Conservation (phyloP, 2,888 invertebrate species). For the Ceriagrion tenellum region DNA sequence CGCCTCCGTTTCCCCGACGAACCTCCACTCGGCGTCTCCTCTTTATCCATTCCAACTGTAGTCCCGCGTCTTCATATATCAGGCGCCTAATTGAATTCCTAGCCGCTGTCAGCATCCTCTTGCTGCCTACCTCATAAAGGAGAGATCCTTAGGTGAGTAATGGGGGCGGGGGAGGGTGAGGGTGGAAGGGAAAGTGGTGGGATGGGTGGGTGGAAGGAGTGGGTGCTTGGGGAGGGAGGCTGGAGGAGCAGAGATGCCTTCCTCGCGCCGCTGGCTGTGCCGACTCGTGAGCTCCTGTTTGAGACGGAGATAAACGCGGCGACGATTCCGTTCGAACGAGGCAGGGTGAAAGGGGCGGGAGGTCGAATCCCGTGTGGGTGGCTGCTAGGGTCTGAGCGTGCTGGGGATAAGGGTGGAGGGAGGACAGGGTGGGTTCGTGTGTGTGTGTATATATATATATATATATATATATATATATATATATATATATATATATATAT, state of each 20-base stretch:
- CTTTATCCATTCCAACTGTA: constrained; percentile 40
- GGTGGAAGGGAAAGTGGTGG: not conserved
- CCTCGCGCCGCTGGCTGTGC: not conserved
- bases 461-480: too few relatives aligned
- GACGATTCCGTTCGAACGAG: not conserved
- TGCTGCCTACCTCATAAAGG: constrained; percentile 50
- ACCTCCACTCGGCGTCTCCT: not conserved
- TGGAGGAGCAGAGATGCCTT: not conserved
- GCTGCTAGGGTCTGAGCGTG: not conserved
- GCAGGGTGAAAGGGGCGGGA: not conserved
- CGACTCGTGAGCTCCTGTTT: not conserved
- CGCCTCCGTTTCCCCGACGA: not conserved
- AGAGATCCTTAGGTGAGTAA: constrained; percentile 37
- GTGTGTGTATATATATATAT: too few relatives aligned
- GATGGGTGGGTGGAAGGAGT: too few relatives aligned
- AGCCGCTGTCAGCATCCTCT: constrained; percentile 48
- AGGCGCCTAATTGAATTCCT: constrained; percentile 52
- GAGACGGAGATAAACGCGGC: constrained; percentile 1
- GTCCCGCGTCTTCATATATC: constrained; percentile 45
- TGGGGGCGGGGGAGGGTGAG: not conserved
- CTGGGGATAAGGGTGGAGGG: too few relatives aligned
- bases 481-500: too few relatives aligned
- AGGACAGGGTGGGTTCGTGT: not conserved
- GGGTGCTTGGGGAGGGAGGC: not conserved
- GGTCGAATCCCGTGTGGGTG: not conserved